Conservation (phyloP, 2,113 vertebrate genomes). For the Bujurquina vittata region DNA sequence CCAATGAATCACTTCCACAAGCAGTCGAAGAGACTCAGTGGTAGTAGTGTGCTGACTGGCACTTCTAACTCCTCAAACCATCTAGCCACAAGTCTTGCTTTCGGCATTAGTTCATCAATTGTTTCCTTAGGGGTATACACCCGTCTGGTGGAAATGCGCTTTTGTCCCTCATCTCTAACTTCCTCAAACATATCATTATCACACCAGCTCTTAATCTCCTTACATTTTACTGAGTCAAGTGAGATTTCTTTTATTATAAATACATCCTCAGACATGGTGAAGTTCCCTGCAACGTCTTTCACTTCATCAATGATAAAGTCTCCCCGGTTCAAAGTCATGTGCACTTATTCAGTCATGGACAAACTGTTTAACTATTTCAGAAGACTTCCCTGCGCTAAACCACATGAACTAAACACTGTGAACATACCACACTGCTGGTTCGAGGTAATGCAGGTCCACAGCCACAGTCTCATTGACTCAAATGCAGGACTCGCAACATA, state of each 20-base stretch:
- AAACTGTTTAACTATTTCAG: constrained; percentile 26
- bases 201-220: background rate
- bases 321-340: background rate
- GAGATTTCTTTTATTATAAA: background rate
- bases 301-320: background rate
- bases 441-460: constrained; percentile 30
- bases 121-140: constrained; percentile 24
- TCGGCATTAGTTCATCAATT: background rate
- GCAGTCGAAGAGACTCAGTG: background rate
- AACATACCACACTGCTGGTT: constrained; percentile 14
- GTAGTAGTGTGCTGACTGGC: too few relatives aligned
- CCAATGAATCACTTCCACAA: background rate
- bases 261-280: background rate
- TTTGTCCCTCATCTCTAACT: constrained; percentile 12
- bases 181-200: constrained; percentile 17
- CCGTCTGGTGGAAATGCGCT: constrained; percentile 10
- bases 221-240: background rate
- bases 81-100: background rate
- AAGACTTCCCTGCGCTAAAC: constrained; percentile 27
- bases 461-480: background rate
- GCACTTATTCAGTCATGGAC: constrained; percentile 24
- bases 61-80: background rate
- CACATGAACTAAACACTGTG: constrained; percentile 29
- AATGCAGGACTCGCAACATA: too few relatives aligned
- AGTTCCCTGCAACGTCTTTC: constrained; percentile 19